Conservation (phyloP, 2,888 invertebrate genomes). For the Graphium colonna region DNA sequence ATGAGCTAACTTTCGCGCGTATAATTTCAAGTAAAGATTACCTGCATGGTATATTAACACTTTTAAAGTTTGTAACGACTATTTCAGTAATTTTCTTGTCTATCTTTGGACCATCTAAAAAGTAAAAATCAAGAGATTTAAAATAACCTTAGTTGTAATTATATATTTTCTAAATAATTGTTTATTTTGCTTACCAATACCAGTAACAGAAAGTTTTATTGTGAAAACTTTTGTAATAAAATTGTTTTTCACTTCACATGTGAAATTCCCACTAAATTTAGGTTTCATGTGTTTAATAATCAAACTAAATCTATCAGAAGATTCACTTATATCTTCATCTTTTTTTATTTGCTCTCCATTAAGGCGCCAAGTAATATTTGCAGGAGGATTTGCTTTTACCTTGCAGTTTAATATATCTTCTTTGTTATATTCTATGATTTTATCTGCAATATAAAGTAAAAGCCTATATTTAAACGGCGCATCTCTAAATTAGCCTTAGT, state of each 20-base stretch:
- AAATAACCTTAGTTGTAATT: neutral
- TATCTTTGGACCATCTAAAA: constrained; percentile 14
- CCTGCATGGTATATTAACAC: constrained; percentile 12
- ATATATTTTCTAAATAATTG: neutral
- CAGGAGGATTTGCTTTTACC: constrained; percentile 10
- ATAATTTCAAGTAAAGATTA: too few species aligned
- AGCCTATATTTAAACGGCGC: too few species aligned
- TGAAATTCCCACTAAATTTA: constrained; percentile 4
- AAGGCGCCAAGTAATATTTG: constrained; percentile 11
- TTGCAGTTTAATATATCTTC: constrained; percentile 10
- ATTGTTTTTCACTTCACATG: constrained; percentile 7
- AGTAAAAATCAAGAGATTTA: neutral
- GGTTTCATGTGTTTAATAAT: constrained; percentile 11
- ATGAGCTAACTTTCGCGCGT: too few species aligned
- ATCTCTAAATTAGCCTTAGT: too few species aligned
- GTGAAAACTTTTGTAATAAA: neutral
- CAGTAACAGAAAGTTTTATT: constrained; percentile 8
- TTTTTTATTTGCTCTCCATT: constrained; percentile 5
- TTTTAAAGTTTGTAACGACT: neutral
- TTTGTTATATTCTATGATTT: constrained; percentile 7
- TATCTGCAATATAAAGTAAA: neutral
- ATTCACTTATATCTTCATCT: constrained; percentile 8
- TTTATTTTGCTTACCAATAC: constrained; percentile 7
- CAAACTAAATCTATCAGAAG: constrained; percentile 9
- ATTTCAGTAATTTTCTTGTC: constrained; percentile 15